A percentile compares a stretch with the other conserved stretches of the same genome.
Evolutionary conservation across 1,140 invertebrate genomes (phyloP).

Genomic region (Stegodyphus dumicola): DNA sequence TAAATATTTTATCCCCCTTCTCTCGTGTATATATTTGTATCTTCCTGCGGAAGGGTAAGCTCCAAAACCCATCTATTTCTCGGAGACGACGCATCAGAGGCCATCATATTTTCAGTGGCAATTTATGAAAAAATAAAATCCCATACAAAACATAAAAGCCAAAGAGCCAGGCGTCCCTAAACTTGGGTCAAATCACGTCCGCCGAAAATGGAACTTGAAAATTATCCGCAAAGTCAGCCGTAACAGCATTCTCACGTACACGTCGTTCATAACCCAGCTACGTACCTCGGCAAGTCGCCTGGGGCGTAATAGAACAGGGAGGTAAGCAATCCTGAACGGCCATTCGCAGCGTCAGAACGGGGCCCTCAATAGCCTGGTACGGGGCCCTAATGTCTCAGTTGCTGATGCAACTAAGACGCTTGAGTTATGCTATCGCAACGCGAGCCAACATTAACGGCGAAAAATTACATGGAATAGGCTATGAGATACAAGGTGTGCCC

Average conservation of each 20-base stretch:
- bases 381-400: conserved; percentile 32
- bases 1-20: not conserved
- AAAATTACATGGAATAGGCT: conserved; percentile 40
- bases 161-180: conserved; percentile 24
- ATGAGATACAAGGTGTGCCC: not conserved
- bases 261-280: conserved; percentile 33
- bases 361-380: conserved; percentile 27
- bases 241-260: conserved; percentile 47
- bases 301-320: conserved; percentile 43
- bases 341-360: not conserved
- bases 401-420: conserved; percentile 39
- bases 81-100: conserved; percentile 21
- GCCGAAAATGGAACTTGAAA: conserved; percentile 60
- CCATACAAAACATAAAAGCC: conserved; percentile 56
- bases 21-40: not conserved
- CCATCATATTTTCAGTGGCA: conserved; percentile 50
- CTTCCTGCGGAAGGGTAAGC: not conserved
- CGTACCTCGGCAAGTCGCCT: conserved; percentile 24
- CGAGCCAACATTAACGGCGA: conserved; percentile 17
- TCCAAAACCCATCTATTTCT: not conserved
- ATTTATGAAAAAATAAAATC: conserved; percentile 44
- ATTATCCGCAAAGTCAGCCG: conserved; percentile 52
- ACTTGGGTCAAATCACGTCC: conserved; percentile 54
- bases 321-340: conserved; percentile 18
- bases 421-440: conserved; percentile 29